Percentiles rank a stretch among this genome's conserved stretches.
These are phyloP conservation scores for Sepiola atlantica DNA, from an alignment of 2,888 invertebrate genomes.

Conservation along the genomic window DNA sequence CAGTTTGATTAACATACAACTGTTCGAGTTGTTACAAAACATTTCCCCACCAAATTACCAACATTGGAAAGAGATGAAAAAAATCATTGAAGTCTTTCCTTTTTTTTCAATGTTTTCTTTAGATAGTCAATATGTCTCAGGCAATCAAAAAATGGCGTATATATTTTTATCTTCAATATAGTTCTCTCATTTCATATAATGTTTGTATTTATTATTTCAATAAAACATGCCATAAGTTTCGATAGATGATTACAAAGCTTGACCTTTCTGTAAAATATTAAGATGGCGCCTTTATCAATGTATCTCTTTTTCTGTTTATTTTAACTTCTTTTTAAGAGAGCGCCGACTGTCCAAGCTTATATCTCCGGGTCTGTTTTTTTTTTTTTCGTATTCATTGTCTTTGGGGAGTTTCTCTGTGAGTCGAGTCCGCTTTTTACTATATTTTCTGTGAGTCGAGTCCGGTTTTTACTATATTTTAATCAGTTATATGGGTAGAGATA, in stretches of 20 bases:
- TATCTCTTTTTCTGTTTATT: neutral
- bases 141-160: neutral
- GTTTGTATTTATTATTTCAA: neutral
- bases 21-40: neutral
- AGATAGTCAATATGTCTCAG: neutral
- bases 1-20: neutral
- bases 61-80: neutral
- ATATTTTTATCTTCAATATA: neutral
- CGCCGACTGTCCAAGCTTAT: neutral
- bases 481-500: neutral
- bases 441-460: conserved; percentile 9
- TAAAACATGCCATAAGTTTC: neutral
- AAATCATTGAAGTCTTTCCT: no score
- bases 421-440: neutral
- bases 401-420: neutral
- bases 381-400: neutral
- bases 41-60: neutral
- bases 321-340: neutral
- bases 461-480: neutral
- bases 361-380: no score
- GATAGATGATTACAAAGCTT: neutral
- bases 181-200: neutral
- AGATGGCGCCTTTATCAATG: neutral
- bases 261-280: neutral
- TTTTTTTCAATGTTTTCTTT: neutral